Evolutionary conservation across 2,888 invertebrate genomes (phyloP).

Genomic region (Scaptomyza caliginosa): DNA sequence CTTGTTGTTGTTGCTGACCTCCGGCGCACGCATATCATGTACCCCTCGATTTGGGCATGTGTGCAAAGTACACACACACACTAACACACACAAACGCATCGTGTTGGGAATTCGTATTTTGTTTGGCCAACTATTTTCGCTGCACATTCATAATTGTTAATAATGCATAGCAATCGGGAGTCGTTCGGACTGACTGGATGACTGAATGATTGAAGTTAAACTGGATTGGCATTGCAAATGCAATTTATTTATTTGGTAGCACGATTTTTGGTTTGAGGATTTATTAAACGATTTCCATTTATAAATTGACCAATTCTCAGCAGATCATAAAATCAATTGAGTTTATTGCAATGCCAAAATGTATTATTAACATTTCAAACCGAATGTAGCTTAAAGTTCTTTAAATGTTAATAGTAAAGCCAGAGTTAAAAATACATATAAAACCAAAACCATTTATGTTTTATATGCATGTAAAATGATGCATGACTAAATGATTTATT

Average conservation of each 20-base stretch:
- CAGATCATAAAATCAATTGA: background rate
- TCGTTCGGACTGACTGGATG: background rate
- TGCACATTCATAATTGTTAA: slow-evolving; percentile 62
- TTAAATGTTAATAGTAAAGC: background rate
- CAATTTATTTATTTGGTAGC: slow-evolving; percentile 18
- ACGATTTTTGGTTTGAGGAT: slow-evolving; percentile 19
- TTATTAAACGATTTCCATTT: slow-evolving; percentile 25
- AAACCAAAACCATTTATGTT: background rate
- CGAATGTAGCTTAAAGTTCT: background rate
- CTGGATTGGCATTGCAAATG: slow-evolving; percentile 29
- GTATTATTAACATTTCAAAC: background rate
- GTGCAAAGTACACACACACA: background rate
- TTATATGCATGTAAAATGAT: background rate
- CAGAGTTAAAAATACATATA: background rate
- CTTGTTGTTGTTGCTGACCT: slow-evolving; percentile 45
- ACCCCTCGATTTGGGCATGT: slow-evolving; percentile 40
- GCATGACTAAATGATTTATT: slow-evolving; percentile 33
- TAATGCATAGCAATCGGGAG: slow-evolving; percentile 45
- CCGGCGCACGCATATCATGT: slow-evolving; percentile 53
- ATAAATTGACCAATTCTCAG: slow-evolving; percentile 21
- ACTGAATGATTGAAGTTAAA: background rate
- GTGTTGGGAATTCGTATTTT: slow-evolving; percentile 47
- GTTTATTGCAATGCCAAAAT: background rate
- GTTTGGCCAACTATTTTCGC: slow-evolving; percentile 25
- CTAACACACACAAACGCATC: background rate